Evolutionary conservation across 2,797 vertebrate species (phyloP).

Genomic region (Pitangus sulphuratus): DNA sequence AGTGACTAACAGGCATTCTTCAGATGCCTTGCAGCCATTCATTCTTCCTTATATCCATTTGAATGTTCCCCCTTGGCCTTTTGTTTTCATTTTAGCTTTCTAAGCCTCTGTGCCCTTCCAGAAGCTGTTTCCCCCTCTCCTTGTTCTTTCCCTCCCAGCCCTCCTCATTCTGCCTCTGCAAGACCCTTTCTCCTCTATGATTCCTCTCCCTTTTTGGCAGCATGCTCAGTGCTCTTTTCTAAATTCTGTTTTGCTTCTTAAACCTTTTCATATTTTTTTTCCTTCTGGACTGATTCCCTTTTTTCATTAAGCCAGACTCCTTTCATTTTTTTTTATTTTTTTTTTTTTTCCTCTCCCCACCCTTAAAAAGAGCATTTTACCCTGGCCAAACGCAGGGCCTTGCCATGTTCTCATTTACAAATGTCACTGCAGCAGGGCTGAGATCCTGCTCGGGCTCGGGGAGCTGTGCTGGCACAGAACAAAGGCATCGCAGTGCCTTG

Average conservation of each 20-base stretch:
- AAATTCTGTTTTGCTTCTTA: not conserved
- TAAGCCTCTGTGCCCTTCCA: not conserved
- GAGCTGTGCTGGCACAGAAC: constrained; percentile 18
- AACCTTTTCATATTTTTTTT: not conserved
- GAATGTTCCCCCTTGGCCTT: constrained; percentile 41
- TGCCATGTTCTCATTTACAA: constrained; percentile 54
- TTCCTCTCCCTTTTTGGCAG: not conserved
- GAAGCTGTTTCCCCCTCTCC: not conserved
- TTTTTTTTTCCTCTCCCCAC: not conserved
- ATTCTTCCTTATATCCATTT: constrained; percentile 55
- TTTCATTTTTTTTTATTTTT: not conserved
- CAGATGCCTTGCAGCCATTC: constrained; percentile 39
- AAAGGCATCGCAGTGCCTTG: constrained; percentile 39
- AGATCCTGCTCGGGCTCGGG: not conserved
- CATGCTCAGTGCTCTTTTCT: not conserved
- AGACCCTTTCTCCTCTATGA: not conserved
- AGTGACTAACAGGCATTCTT: not conserved
- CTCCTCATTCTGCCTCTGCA: not conserved
- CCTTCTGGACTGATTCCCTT: not conserved
- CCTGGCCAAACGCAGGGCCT: not conserved
- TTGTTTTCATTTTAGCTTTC: constrained; percentile 60
- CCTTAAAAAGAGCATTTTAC: constrained; percentile 54
- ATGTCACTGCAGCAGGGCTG: constrained; percentile 50
- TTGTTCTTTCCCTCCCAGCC: not conserved
- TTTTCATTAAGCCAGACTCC: not conserved